Evolutionary conservation across 1,140 invertebrate genomes (phyloP).

Genomic region (Musca vetustissima): DNA sequence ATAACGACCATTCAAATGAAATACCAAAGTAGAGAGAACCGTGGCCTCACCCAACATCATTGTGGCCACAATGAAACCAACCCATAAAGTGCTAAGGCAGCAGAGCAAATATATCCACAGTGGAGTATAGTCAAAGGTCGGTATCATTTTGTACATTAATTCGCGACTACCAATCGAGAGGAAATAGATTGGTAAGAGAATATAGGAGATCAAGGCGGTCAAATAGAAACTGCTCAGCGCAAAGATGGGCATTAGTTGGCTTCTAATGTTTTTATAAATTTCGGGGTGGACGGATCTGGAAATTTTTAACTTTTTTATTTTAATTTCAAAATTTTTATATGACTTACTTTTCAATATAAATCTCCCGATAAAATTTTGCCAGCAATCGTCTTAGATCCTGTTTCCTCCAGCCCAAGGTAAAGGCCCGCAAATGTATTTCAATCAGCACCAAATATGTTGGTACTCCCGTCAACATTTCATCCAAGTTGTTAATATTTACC

Average conservation of each 20-base stretch:
- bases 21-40: slow-evolving; percentile 37
- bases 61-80: slow-evolving; percentile 36
- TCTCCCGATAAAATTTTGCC: slow-evolving; percentile 36
- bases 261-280: not conserved
- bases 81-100: slow-evolving; percentile 40
- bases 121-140: slow-evolving; percentile 30
- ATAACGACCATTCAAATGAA: slow-evolving; percentile 43
- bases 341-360: slow-evolving; percentile 40
- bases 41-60: slow-evolving; percentile 41
- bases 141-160: slow-evolving; percentile 42
- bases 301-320: too few relatives aligned
- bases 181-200: slow-evolving; percentile 32
- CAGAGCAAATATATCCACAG: slow-evolving; percentile 37
- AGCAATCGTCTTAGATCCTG: slow-evolving; percentile 32
- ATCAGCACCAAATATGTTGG: slow-evolving; percentile 45
- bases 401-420: slow-evolving; percentile 29
- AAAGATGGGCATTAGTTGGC: slow-evolving; percentile 1
- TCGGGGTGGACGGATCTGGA: not conserved
- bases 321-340: too few relatives aligned
- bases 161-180: slow-evolving; percentile 29
- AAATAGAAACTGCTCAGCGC: slow-evolving; percentile 35
- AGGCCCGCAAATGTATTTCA: slow-evolving; percentile 38
- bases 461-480: slow-evolving; percentile 40
- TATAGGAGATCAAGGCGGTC: slow-evolving; percentile 31
- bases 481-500: slow-evolving; percentile 31